Evolutionary conservation across 2,113 vertebrate genomes (phyloP).

Genomic region (Sprattus sprattus): DNA sequence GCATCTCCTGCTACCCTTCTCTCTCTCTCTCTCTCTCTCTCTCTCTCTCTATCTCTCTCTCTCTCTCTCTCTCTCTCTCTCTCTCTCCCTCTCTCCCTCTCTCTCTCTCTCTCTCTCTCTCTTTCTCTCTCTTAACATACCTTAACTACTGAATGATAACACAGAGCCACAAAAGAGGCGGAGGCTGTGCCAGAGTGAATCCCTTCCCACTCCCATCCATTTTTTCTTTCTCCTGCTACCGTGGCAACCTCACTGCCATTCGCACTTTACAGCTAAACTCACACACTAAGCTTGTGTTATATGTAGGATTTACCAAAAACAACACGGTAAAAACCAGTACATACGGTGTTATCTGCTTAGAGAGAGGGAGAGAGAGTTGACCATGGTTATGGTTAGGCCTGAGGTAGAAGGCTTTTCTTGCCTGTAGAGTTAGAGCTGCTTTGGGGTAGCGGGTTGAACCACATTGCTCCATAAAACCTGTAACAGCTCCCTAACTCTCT

Average conservation of each 20-base stretch:
- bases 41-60: no score
- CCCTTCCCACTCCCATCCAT: neutral
- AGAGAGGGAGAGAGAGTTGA: neutral
- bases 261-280: neutral
- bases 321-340: neutral
- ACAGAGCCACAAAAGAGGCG: neutral
- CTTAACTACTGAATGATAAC: neutral
- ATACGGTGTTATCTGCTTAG: neutral
- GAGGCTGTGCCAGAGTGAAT: neutral
- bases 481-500: conserved; percentile 22
- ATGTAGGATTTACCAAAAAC: neutral
- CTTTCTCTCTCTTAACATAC: neutral
- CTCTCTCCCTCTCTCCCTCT: neutral
- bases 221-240: neutral
- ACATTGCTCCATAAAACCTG: conserved; percentile 27
- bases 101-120: no score
- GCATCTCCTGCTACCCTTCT: neutral
- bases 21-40: neutral
- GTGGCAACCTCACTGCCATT: neutral
- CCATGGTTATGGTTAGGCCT: neutral
- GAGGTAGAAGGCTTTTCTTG: neutral
- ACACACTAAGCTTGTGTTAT: neutral
- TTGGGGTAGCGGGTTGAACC: neutral
- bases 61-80: neutral
- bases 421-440: neutral